These are phyloP conservation scores for Fulmarus glacialis DNA, from an alignment of 2,113 vertebrate species.

Conservation along the genomic window DNA sequence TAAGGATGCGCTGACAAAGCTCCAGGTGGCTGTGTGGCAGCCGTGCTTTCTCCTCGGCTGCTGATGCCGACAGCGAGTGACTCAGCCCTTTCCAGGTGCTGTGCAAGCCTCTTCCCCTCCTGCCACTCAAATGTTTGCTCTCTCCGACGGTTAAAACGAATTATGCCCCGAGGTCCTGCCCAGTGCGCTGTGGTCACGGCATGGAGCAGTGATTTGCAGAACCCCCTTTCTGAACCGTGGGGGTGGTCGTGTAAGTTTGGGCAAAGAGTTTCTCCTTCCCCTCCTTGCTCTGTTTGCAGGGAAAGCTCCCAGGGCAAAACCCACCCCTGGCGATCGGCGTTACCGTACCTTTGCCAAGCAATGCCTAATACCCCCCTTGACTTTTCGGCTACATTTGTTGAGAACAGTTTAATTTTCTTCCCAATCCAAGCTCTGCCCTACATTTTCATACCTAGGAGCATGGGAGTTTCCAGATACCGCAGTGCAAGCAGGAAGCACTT, in stretches of 20 bases:
- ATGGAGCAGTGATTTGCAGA: neutral
- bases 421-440: constrained; percentile 18
- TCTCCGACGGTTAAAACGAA: neutral
- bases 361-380: neutral
- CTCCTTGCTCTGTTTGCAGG: neutral
- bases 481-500: neutral
- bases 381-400: neutral
- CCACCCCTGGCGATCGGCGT: fast-evolving
- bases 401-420: neutral
- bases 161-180: neutral
- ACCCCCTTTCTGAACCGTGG: neutral
- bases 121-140: neutral
- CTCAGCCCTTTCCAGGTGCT: constrained; percentile 31
- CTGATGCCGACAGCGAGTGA: neutral
- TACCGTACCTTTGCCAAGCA: neutral
- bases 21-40: constrained; percentile 39
- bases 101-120: neutral
- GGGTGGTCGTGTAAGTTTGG: neutral
- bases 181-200: fast-evolving
- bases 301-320: neutral
- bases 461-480: neutral
- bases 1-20: neutral
- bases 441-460: neutral
- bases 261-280: neutral
- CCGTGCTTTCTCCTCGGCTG: neutral